phyloP scores from a whole-genome alignment of 2,797 vertebrate species.

The Anableps anableps region DNA sequence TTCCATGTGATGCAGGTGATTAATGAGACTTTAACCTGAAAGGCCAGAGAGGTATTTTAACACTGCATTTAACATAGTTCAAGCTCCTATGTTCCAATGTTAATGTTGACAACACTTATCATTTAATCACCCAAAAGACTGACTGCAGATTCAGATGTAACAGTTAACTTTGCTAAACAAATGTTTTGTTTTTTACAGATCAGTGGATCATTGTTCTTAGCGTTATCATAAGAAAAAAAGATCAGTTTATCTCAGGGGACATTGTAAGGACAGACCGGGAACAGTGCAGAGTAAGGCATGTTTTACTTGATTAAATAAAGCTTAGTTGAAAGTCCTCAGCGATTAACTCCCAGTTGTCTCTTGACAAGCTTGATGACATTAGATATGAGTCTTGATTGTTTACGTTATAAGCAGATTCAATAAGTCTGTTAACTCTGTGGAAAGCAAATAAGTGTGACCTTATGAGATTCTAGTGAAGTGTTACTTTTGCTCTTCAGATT shows the following conservation, averaged over 20 bases:
- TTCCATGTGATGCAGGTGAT: slow-evolving; percentile 34
- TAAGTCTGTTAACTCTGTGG: slow-evolving; percentile 39
- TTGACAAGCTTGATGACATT: slow-evolving; percentile 40
- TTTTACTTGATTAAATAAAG: slow-evolving; percentile 33
- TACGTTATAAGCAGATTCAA: slow-evolving; percentile 53
- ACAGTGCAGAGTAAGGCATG: slow-evolving; percentile 18
- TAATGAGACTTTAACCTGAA: slow-evolving; percentile 33
- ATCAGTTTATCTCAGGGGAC: slow-evolving; percentile 44
- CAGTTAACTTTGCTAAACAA: slow-evolving; percentile 18
- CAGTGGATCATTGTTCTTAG: slow-evolving; percentile 40
- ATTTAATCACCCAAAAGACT: neutral
- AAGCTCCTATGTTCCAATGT: neutral
- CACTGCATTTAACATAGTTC: slow-evolving; percentile 9
- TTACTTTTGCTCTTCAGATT: slow-evolving; percentile 13
- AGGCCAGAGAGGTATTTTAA: slow-evolving; percentile 34
- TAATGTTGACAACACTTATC: slow-evolving; percentile 5
- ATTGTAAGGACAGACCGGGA: slow-evolving; percentile 39
- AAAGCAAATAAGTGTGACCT: slow-evolving; percentile 35
- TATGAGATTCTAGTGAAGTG: slow-evolving; percentile 10
- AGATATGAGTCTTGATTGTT: neutral
- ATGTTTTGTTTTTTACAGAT: slow-evolving; percentile 30
- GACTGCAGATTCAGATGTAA: neutral
- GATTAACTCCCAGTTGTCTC: slow-evolving; percentile 28
- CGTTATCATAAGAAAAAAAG: slow-evolving; percentile 15
- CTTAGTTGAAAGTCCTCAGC: slow-evolving; percentile 52